Conservation (phyloP, 1,140 invertebrate genomes). For the Drosophila kikkawai region DNA sequence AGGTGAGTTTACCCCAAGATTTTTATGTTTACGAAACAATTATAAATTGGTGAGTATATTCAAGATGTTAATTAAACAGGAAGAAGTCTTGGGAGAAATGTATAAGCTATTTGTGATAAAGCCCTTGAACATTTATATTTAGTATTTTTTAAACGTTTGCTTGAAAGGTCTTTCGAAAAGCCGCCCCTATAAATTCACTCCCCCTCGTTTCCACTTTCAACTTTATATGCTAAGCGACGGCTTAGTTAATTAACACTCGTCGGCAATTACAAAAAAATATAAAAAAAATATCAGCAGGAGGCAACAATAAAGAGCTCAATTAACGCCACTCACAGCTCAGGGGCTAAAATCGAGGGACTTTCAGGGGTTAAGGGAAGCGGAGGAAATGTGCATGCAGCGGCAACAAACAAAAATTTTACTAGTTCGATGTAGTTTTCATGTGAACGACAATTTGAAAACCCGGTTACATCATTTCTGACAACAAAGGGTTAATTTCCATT, state of each 20-base stretch:
- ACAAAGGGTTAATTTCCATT: slow-evolving; percentile 54
- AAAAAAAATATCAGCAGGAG: slow-evolving; percentile 27
- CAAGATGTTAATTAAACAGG: not conserved
- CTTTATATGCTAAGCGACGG: slow-evolving; percentile 44
- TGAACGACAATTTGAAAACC: slow-evolving; percentile 64
- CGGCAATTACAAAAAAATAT: slow-evolving; percentile 48
- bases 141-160: not conserved
- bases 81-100: not conserved
- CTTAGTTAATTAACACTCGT: slow-evolving; percentile 69
- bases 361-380: slow-evolving; percentile 2
- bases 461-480: slow-evolving; percentile 74
- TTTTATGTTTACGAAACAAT: slow-evolving; percentile 1
- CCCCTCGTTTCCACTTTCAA: slow-evolving; percentile 30
- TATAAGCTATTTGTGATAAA: not conserved
- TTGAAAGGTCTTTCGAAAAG: not conserved
- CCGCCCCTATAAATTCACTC: slow-evolving; percentile 10
- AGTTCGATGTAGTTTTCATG: slow-evolving; percentile 78
- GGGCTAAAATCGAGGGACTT: slow-evolving; percentile 1
- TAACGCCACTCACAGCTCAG: slow-evolving; percentile 66
- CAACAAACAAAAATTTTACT: slow-evolving; percentile 64
- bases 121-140: not conserved
- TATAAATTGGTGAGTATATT: slow-evolving; percentile 22
- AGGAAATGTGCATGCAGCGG: slow-evolving; percentile 54
- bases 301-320: slow-evolving; percentile 79
- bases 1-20: slow-evolving; percentile 55